Evolutionary conservation across 2,113 vertebrate genomes (phyloP).

Genomic region (Crocuta crocuta): DNA sequence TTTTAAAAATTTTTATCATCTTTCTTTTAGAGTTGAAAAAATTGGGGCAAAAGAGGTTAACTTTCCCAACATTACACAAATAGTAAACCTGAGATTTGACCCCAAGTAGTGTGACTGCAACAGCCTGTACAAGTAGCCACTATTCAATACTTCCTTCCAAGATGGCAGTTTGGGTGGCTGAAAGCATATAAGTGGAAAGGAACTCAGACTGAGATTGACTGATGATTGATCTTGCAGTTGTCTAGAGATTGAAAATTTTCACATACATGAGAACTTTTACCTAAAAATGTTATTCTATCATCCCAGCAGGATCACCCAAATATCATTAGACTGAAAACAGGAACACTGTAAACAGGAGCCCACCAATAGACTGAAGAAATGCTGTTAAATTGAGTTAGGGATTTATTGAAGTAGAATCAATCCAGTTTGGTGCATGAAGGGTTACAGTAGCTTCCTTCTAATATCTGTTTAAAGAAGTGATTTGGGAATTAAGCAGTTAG

Average conservation of each 20-base stretch:
- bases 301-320: background rate
- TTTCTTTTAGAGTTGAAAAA: conserved; percentile 13
- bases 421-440: background rate
- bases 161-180: background rate
- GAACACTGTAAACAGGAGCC: background rate
- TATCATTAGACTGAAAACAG: background rate
- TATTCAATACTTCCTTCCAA: background rate
- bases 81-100: background rate
- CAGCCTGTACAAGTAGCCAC: background rate
- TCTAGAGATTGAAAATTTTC: background rate
- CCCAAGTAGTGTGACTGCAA: background rate
- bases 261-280: background rate
- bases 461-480: conserved; percentile 32
- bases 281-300: background rate
- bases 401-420: conserved; percentile 40
- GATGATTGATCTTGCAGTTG: background rate
- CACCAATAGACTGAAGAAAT: background rate
- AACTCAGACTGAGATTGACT: background rate
- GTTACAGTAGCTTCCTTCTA: background rate
- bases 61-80: background rate
- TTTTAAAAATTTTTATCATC: background rate
- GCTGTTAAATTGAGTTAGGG: background rate
- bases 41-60: background rate
- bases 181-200: background rate
- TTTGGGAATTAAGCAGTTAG: conserved; percentile 16